Base-by-base conservation (phyloP, 2,113 vertebrate species). In the Rhinolophus sinicus region DNA sequence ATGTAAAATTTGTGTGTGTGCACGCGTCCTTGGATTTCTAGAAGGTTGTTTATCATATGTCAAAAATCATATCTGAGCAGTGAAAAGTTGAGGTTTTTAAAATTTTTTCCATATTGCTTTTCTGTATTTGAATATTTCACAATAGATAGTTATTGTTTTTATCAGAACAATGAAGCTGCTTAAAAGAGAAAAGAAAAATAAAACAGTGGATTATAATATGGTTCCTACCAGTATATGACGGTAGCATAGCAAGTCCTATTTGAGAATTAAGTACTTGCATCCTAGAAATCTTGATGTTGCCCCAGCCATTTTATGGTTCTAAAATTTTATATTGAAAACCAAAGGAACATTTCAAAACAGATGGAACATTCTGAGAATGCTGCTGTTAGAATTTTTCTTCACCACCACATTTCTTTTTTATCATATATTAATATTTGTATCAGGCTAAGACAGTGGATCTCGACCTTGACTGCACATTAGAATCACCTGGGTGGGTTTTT, bases 41-140 rank as follows among this genome's bases (percentile, higher is more conserved):
- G 85, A 88, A 88, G 30, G 19, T 78, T 86, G 2, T 94, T 93
- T 93, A 76, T 22, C 44, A 60, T 80, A 35, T 65, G 47, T 60
- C 7, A 88, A 24, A 97, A 88, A 47, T 83, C 22, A 15, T 80
- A 54, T 95, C 44, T 90, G 83, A 95, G 47, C 93, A n/a, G 64
- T 88, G 26, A 70, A 75, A 92, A 44, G 70, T 90, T 62, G n/a
- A 82, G 26, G 24, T 54, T 73, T 95, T 93, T 75, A 30, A 44
- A 44, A 54, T 40, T 8, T 93, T 96, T 96, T 58, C 58, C 35
- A 62, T 52, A 38, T 91, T 92, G 19, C 19, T 89, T 90, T 95
- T 94, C 21, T 93, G 35, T 95, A 30, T 64, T 91, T 93, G 67
- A 96, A 60, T 91, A 84, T 81, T 94, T 96, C 52, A 87, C 14